Percentiles rank a stretch among this genome's conserved stretches.
Evolutionary conservation across 2,113 vertebrate species (phyloP).

Genomic region (Tangachromis dhanisi): DNA sequence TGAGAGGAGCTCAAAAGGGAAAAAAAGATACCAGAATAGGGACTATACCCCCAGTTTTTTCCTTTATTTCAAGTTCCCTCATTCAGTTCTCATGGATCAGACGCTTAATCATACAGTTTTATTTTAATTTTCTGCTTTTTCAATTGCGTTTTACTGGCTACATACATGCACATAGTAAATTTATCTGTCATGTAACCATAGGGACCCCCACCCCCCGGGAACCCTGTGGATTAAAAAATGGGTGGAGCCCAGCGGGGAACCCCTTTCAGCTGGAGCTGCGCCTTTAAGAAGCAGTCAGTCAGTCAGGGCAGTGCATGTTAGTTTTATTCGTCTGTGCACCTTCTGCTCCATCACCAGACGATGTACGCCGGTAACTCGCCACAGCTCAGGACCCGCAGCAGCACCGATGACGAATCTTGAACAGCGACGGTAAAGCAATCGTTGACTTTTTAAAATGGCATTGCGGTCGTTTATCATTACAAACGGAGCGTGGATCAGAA

Average conservation of each 20-base stretch:
- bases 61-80: not conserved
- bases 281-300: constrained; percentile 54
- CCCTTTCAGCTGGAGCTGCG: not conserved
- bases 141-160: not conserved
- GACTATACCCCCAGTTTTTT: not conserved
- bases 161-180: not conserved
- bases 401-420: not conserved
- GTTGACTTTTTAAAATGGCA: not conserved
- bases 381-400: not conserved
- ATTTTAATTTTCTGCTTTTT: not conserved
- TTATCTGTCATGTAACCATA: not conserved
- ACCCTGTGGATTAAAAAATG: not conserved
- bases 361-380: not conserved
- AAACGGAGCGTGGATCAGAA: not conserved
- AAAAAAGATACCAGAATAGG: not conserved
- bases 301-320: not conserved
- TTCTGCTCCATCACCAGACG: constrained; percentile 46
- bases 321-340: constrained; percentile 14
- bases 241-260: not conserved
- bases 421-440: constrained; percentile 9
- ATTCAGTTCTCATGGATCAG: not conserved
- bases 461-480: not conserved
- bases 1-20: not conserved
- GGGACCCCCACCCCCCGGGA: not conserved
- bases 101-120: not conserved